A percentile compares a stretch with the other conserved stretches of the same genome.
These are phyloP conservation scores for Palythoa grandiflora DNA, from an alignment of 92 coral and sea anemone genomes.

Conservation along the genomic window DNA sequence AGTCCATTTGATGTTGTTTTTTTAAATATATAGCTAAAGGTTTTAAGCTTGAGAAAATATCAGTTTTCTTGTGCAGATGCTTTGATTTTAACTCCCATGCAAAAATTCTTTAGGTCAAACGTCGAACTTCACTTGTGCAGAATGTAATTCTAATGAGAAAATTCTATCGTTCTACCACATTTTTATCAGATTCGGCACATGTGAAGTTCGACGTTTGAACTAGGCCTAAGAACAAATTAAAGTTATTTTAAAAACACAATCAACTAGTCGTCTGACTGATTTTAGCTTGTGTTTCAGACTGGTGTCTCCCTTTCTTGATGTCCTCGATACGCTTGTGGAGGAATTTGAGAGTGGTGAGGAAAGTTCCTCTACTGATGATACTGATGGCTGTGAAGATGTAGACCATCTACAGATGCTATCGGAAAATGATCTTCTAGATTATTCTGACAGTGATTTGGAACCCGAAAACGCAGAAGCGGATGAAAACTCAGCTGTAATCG, in stretches of 20 bases:
- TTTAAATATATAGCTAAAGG: neutral
- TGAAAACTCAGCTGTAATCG: slow-evolving; percentile 21
- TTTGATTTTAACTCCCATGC: slow-evolving; percentile 3
- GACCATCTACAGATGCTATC: slow-evolving; percentile 26
- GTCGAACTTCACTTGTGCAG: too few species aligned
- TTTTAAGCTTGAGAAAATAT: neutral
- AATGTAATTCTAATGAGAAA: too few species aligned
- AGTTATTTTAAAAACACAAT: neutral
- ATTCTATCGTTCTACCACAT: too few species aligned
- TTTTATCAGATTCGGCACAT: too few species aligned
- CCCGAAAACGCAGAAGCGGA: slow-evolving; percentile 16
- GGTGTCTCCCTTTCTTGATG: slow-evolving; percentile 7
- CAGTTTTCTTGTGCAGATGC: neutral
- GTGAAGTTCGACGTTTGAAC: too few species aligned
- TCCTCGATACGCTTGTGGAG: neutral
- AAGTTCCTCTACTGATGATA: neutral
- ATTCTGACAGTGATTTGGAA: slow-evolving; percentile 13
- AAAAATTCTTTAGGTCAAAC: neutral
- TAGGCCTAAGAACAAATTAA: neutral
- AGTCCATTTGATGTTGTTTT: neutral
- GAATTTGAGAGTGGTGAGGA: slow-evolving; percentile 5
- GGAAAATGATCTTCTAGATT: slow-evolving; percentile 18
- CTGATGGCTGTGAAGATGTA: neutral
- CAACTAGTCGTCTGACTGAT: neutral
- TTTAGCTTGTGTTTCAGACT: slow-evolving; percentile 1